Evolutionary conservation across 2,113 vertebrate species (phyloP).

Genomic region (Ardeotis arabs): DNA sequence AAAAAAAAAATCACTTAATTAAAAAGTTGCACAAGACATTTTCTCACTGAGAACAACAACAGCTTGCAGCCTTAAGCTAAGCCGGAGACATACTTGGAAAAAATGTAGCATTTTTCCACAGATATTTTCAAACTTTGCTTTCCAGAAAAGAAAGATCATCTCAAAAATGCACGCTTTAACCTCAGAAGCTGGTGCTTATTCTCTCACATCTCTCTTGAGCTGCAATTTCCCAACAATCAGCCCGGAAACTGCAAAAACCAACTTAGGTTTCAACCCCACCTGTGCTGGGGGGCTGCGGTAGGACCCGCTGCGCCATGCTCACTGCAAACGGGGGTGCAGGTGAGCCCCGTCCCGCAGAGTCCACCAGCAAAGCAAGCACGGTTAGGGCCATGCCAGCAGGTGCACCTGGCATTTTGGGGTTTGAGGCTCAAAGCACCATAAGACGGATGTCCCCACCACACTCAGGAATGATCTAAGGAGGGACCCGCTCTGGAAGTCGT

Average conservation of each 20-base stretch:
- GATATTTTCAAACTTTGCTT: background rate
- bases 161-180: background rate
- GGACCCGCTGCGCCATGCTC: background rate
- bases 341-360: background rate
- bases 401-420: background rate
- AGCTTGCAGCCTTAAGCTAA: background rate
- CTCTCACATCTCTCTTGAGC: background rate
- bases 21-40: background rate
- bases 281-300: background rate
- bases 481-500: background rate
- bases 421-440: background rate
- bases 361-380: background rate
- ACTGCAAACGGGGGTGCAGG: fast-evolving
- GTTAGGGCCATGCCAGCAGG: background rate
- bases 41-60: background rate
- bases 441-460: fast-evolving
- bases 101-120: background rate
- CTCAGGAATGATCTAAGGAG: fast-evolving
- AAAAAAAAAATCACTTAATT: background rate
- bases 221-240: background rate
- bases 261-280: background rate
- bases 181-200: background rate
- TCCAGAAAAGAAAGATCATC: background rate
- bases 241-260: background rate
- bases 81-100: background rate